A percentile compares a stretch with the other conserved stretches of the same genome.
phyloP scores from a whole-genome alignment of 2,797 vertebrate genomes.

The Salarias fasciatus region DNA sequence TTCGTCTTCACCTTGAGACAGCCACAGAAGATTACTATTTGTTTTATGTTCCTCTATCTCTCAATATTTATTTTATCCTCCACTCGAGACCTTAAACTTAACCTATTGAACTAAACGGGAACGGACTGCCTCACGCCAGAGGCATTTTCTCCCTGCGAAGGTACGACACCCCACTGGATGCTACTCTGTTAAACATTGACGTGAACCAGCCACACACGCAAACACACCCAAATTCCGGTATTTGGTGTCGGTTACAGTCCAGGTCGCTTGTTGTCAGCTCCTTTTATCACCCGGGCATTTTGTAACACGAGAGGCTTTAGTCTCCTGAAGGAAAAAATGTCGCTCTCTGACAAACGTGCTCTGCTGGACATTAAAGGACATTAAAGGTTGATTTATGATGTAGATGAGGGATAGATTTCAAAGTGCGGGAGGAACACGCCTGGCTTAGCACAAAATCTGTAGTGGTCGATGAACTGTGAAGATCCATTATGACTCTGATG shows the following conservation, averaged over 20 bases:
- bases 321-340: slow-evolving; percentile 30
- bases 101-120: slow-evolving; percentile 2
- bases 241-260: slow-evolving; percentile 60
- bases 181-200: slow-evolving; percentile 62
- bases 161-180: slow-evolving; percentile 43
- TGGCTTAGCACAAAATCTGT: too few species aligned
- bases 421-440: too few species aligned
- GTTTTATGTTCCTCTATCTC: slow-evolving; percentile 31
- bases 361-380: too few species aligned
- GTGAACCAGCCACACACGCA: slow-evolving; percentile 29
- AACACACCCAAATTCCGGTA: slow-evolving; percentile 38
- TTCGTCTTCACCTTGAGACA: slow-evolving; percentile 42
- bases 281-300: slow-evolving; percentile 36
- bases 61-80: slow-evolving; percentile 20
- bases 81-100: slow-evolving; percentile 21
- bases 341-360: too few species aligned
- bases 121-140: slow-evolving; percentile 51
- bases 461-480: too few species aligned
- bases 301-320: slow-evolving; percentile 53
- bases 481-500: too few species aligned
- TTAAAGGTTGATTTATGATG: too few species aligned
- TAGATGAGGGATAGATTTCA: too few species aligned
- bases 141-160: slow-evolving; percentile 58
- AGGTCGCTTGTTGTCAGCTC: slow-evolving; percentile 51
- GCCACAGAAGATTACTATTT: slow-evolving; percentile 33